These are phyloP conservation scores for Halictus quadricinctus DNA, from an alignment of 2,888 invertebrate genomes.

Conservation along the genomic window DNA sequence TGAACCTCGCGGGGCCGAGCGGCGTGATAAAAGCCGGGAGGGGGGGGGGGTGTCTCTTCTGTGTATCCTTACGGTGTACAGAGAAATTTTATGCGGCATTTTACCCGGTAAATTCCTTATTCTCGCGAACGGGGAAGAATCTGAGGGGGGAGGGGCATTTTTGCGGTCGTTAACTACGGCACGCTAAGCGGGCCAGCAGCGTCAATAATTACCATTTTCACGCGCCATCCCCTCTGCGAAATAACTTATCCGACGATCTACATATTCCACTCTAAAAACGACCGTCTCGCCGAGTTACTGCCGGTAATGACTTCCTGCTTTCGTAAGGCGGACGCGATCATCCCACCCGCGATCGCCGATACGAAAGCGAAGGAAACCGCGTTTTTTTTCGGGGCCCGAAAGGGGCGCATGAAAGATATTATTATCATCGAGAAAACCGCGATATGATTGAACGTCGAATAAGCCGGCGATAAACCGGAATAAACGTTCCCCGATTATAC, in stretches of 20 bases:
- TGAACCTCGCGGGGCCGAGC: no score
- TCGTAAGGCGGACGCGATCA: slow-evolving; percentile 39
- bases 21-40: neutral
- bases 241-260: slow-evolving; percentile 42
- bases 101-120: neutral
- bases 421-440: slow-evolving; percentile 22
- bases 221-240: slow-evolving; percentile 15
- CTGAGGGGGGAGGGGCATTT: neutral
- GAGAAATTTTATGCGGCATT: neutral
- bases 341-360: slow-evolving; percentile 38
- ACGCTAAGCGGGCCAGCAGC: neutral
- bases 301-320: slow-evolving; percentile 52
- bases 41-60: neutral
- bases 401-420: slow-evolving; percentile 31
- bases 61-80: neutral
- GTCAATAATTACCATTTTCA: slow-evolving; percentile 43
- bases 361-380: slow-evolving; percentile 24
- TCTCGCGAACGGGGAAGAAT: neutral
- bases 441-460: neutral
- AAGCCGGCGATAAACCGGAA: neutral
- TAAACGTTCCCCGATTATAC: neutral
- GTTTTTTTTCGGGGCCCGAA: neutral
- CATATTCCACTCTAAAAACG: slow-evolving; percentile 49
- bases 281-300: slow-evolving; percentile 23
- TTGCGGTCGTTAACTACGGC: slow-evolving; percentile 2